These are phyloP conservation scores for Carassius auratus DNA, from an alignment of 2,113 vertebrate genomes.

Conservation along the genomic window DNA sequence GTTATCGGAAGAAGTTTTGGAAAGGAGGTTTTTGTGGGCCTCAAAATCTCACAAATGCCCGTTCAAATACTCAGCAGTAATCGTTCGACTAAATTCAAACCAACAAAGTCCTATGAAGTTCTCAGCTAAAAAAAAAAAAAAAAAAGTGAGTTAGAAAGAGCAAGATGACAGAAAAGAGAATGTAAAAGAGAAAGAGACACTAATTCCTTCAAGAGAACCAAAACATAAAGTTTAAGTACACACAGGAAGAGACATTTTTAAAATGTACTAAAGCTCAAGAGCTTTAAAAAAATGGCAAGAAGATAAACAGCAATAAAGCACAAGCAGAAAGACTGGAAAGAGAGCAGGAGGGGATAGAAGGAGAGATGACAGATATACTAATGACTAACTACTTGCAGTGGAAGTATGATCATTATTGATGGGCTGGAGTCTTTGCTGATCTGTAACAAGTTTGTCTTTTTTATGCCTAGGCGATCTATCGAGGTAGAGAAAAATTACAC, in stretches of 20 bases:
- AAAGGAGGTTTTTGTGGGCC: slow-evolving; percentile 33
- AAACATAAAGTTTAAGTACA: neutral
- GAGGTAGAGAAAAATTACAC: slow-evolving; percentile 70
- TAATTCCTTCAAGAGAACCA: neutral
- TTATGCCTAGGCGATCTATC: slow-evolving; percentile 56
- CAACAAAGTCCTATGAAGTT: slow-evolving; percentile 42
- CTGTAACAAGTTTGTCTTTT: slow-evolving; percentile 64
- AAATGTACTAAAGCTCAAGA: neutral
- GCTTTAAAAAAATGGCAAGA: neutral
- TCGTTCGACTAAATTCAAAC: slow-evolving; percentile 53
- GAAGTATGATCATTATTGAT: slow-evolving; percentile 63
- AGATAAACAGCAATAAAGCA: slow-evolving; percentile 7
- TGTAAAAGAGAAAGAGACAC: neutral
- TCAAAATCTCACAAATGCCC: slow-evolving; percentile 57
- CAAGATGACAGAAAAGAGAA: neutral
- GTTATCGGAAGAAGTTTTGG: slow-evolving; percentile 65
- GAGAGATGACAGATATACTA: slow-evolving; percentile 38
- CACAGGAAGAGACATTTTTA: no score
- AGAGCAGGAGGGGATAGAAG: neutral
- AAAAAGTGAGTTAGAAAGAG: slow-evolving; percentile 25
- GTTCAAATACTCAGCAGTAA: slow-evolving; percentile 67
- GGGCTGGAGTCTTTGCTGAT: slow-evolving; percentile 57
- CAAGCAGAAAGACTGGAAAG: slow-evolving; percentile 5
- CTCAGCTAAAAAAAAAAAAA: neutral
- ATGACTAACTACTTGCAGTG: slow-evolving; percentile 56